Conservation (phyloP, 2,113 vertebrate species). For the Notarius lentiginosus region DNA sequence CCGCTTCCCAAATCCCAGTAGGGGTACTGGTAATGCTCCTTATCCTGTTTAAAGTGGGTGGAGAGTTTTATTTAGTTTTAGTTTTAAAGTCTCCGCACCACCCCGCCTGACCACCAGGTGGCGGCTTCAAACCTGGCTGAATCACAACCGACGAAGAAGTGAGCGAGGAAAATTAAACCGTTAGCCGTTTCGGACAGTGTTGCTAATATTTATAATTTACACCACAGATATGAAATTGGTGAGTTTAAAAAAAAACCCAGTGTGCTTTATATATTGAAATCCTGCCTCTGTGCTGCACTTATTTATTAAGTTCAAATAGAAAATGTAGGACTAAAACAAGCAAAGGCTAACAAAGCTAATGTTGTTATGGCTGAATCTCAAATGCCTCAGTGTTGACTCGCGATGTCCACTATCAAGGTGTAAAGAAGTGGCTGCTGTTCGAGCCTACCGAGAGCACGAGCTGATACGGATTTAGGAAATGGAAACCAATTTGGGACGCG, state of each 20-base stretch:
- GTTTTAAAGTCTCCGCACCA: neutral
- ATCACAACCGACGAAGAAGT: neutral
- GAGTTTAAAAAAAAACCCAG: neutral
- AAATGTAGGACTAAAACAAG: neutral
- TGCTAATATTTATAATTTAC: neutral
- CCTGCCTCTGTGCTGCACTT: too few relatives aligned
- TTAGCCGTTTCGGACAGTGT: neutral
- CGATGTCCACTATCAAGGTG: neutral
- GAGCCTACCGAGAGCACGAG: neutral
- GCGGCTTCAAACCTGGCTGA: neutral
- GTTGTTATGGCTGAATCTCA: neutral
- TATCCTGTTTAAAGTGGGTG: neutral
- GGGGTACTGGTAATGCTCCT: neutral
- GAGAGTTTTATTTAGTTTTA: neutral
- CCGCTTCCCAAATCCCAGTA: neutral
- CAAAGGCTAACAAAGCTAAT: neutral
- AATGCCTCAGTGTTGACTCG: neutral
- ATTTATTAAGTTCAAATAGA: neutral
- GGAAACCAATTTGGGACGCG: neutral
- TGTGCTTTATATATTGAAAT: neutral
- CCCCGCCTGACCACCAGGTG: neutral
- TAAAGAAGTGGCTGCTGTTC: neutral
- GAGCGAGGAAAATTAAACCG: neutral
- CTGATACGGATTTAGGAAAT: too few relatives aligned
- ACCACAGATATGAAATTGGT: constrained; percentile 46